A percentile compares a stretch with the other conserved stretches of the same genome.
phyloP scores from a whole-genome alignment of 2,888 invertebrate species.

The Cyclophora albipunctata region DNA sequence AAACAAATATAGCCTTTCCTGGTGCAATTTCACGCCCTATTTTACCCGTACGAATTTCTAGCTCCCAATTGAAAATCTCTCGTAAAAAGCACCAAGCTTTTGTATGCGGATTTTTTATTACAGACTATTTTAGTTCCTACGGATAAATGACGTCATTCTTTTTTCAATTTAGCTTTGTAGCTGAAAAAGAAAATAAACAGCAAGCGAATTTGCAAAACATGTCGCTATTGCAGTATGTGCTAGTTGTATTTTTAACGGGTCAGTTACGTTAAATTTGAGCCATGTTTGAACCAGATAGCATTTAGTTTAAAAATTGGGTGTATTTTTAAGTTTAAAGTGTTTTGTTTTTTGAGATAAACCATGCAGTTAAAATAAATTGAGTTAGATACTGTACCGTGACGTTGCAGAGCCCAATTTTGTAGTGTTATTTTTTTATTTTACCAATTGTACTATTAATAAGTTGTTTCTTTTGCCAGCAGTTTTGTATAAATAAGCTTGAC shows the following conservation, averaged over 20 bases:
- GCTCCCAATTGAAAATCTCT: conserved; percentile 56
- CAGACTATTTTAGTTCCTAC: conserved; percentile 48
- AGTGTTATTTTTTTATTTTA: too few species aligned
- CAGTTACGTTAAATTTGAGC: conserved; percentile 11
- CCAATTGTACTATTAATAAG: too few species aligned
- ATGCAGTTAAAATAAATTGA: conserved; percentile 1
- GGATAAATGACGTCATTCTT: conserved; percentile 55
- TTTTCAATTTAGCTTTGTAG: conserved; percentile 49
- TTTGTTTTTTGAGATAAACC: conserved; percentile 2
- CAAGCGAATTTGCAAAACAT: conserved; percentile 15
- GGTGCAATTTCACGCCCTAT: conserved; percentile 69
- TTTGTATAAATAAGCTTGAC: too few species aligned
- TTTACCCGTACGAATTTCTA: conserved; percentile 61
- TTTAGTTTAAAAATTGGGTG: conserved; percentile 8
- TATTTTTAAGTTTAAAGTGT: conserved; percentile 8
- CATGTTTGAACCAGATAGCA: conserved; percentile 5
- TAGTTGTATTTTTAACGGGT: conserved; percentile 12
- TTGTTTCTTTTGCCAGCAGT: too few species aligned
- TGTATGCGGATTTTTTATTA: conserved; percentile 53
- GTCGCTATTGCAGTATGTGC: conserved; percentile 5
- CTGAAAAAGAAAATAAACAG: conserved; percentile 26
- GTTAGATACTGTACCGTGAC: too few species aligned
- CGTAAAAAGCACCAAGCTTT: conserved; percentile 46
- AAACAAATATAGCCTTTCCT: conserved; percentile 66
- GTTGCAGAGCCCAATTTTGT: too few species aligned